A percentile compares a stretch with the other conserved stretches of the same genome.
phyloP scores from a whole-genome alignment of 2,113 vertebrate genomes.

The Cyanocitta stelleri region DNA sequence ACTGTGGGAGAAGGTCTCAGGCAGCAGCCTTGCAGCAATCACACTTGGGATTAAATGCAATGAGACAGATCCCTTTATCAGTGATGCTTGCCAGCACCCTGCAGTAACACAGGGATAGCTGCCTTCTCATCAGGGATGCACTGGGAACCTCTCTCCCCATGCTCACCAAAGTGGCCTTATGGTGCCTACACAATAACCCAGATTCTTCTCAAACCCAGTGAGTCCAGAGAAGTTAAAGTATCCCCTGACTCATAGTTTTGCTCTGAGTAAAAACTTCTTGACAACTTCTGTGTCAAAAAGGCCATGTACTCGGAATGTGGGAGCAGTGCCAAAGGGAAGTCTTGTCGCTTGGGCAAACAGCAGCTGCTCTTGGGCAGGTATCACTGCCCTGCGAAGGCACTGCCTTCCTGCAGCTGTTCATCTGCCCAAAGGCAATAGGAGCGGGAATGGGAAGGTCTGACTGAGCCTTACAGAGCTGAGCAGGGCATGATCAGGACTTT shows the following conservation, averaged over 20 bases:
- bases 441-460: neutral
- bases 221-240: neutral
- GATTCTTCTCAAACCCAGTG: neutral
- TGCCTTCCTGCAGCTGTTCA: neutral
- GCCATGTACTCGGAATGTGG: rapidly evolving
- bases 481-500: neutral
- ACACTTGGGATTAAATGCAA: rapidly evolving
- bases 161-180: neutral
- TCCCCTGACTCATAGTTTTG: neutral
- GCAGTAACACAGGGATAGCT: neutral
- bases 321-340: neutral
- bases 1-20: rapidly evolving
- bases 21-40: neutral
- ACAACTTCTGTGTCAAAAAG: neutral
- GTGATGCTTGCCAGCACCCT: neutral
- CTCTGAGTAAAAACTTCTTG: neutral
- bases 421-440: neutral
- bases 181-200: neutral
- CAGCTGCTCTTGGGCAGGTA: neutral
- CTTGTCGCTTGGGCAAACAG: neutral
- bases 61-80: neutral
- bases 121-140: neutral
- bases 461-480: neutral
- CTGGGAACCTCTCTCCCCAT: neutral
- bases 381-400: rapidly evolving